Base-by-base conservation (phyloP, 1,140 invertebrate genomes). In the Euglossa dilemma region DNA sequence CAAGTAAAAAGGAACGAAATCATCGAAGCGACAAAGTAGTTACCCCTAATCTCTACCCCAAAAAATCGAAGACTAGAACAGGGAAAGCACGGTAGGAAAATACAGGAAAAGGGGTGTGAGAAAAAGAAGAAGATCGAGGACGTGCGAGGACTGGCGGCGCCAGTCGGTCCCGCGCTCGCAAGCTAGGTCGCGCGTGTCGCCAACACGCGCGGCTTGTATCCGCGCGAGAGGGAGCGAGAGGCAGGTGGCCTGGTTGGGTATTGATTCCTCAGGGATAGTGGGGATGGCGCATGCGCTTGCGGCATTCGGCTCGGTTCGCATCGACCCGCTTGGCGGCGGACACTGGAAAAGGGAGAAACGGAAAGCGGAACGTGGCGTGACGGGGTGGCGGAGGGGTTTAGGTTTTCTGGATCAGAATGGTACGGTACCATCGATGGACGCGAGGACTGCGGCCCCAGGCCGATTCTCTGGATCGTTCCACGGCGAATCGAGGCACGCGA, bases 221-320 rank as follows among this genome's bases (percentile, higher is more conserved):
- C 6, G 25, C 43, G 20, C 47, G 0, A 18, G 59, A 16, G 6
- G 16, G 56, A 52, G 47, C 43, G 47, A 90, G 89, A 18, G 16
- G 61, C 89, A 82, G 90, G 87, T 93, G 93, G 92, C 93, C 93
- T 92, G 92, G 92, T 93, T 94, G 91, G 81, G 92, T 93, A 94
- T 94, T 93, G 93, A 94, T 93, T 92, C 91, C 86, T 90, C n/a
- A n/a, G n/a, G n/a, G 84, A 89, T 89, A 85, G 84, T 25, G 87
- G 82, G 86, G 84, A 70, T n/a, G 86, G 70, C 90, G 91, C 92
- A 92, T 92, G 92, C 91, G 91, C 91, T 80, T 87, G 85, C 76
- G 74, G 72, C 77, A 87, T 85, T 83, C 18, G 86, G 86, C 87
- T 87, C 86, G 87, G 85, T 91, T 85, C 83, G 91, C 85, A 90